Conservation (phyloP, 2,888 invertebrate species). For the Bursaphelenchus okinawaensis region DNA sequence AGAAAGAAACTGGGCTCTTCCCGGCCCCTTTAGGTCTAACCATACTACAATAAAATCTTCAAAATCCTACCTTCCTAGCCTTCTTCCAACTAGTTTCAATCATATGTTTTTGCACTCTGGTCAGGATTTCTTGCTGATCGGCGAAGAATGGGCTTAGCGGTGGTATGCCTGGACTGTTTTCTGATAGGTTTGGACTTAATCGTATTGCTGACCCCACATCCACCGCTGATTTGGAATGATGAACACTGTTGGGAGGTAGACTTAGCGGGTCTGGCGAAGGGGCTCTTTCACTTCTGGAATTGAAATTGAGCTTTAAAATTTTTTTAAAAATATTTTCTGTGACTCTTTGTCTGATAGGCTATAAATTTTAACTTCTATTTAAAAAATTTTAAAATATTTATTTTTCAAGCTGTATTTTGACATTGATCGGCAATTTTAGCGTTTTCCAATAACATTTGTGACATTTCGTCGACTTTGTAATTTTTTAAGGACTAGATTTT, state of each 20-base stretch:
- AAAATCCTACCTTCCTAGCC: conserved; percentile 40
- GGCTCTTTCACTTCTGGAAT: background rate
- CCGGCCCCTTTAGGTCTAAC: no score
- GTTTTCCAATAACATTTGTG: no score
- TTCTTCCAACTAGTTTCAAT: conserved; percentile 51
- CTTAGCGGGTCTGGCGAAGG: background rate
- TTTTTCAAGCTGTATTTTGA: no score
- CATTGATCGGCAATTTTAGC: no score
- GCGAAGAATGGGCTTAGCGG: conserved; percentile 12
- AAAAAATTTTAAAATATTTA: no score
- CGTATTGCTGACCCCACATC: background rate
- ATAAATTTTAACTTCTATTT: background rate
- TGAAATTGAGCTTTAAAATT: no score
- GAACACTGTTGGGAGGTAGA: background rate
- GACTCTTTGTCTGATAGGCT: no score
- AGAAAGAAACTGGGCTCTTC: no score
- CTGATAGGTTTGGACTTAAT: background rate
- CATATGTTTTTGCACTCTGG: conserved; percentile 39
- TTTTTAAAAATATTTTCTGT: no score
- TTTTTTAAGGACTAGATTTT: no score
- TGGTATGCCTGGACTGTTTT: background rate
- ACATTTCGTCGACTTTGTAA: no score
- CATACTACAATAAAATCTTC: no score
- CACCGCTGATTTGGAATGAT: conserved; percentile 10
- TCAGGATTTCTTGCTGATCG: conserved; percentile 25